phyloP scores from a whole-genome alignment of 2,888 invertebrate genomes.

The Chrysolina americana region DNA sequence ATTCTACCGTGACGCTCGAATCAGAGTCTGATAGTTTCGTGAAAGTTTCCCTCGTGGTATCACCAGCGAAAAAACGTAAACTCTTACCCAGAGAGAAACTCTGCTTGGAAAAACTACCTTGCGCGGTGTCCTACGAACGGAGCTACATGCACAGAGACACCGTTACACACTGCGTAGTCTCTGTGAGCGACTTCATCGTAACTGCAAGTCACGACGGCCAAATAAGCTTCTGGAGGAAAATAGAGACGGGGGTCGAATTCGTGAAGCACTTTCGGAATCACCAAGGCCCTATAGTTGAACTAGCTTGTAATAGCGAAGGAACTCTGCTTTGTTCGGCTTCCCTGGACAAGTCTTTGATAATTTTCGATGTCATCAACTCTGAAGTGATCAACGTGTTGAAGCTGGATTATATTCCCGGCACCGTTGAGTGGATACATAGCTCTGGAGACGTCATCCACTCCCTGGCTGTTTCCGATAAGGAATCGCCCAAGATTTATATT shows the following conservation, averaged over 20 bases:
- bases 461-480: slow-evolving; percentile 84
- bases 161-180: slow-evolving; percentile 91
- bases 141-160: slow-evolving; percentile 99
- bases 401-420: slow-evolving; percentile 85
- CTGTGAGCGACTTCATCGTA: slow-evolving; percentile 94
- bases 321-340: slow-evolving; percentile 93
- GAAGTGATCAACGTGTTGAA: slow-evolving; percentile 99
- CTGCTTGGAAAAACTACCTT: slow-evolving; percentile 93
- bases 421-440: slow-evolving; percentile 92
- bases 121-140: slow-evolving; percentile 94
- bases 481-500: slow-evolving; percentile 83
- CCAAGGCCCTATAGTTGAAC: slow-evolving; percentile 84
- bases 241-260: slow-evolving; percentile 96
- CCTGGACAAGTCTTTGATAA: slow-evolving; percentile 92
- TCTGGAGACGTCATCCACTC: slow-evolving; percentile 91
- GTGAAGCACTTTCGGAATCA: slow-evolving; percentile 99
- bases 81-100: slow-evolving; percentile 88
- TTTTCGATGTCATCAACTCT: slow-evolving; percentile 98
- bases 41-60: slow-evolving; percentile 85
- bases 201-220: slow-evolving; percentile 98
- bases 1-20: no score
- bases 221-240: slow-evolving; percentile 99
- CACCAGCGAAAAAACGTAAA: slow-evolving; percentile 83
- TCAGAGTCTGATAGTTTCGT: slow-evolving; percentile 74
- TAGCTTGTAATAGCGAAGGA: slow-evolving; percentile 89